Conservation (phyloP, 1,140 invertebrate species). For the Olivierus martensii region DNA sequence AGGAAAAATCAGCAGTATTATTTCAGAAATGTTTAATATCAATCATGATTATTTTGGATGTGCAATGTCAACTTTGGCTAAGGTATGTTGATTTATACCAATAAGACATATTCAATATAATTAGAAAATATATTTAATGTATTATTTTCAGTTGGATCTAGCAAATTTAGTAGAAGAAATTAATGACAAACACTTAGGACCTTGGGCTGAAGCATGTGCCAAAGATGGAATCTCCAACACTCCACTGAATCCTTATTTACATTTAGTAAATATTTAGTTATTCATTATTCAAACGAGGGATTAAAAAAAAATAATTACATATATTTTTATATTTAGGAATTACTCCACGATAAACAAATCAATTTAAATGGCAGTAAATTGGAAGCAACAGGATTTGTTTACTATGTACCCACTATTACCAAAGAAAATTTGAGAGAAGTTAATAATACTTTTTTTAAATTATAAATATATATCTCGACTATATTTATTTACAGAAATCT, state of each 20-base stretch:
- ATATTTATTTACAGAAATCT: background rate
- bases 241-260: conserved; percentile 70
- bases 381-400: conserved; percentile 31
- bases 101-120: too few species aligned
- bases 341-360: conserved; percentile 62
- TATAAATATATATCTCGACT: background rate
- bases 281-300: background rate
- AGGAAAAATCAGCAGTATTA: conserved; percentile 56
- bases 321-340: too few species aligned
- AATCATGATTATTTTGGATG: conserved; percentile 74
- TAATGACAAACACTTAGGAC: conserved; percentile 79
- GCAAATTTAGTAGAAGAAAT: conserved; percentile 67
- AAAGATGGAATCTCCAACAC: conserved; percentile 61
- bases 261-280: conserved; percentile 33
- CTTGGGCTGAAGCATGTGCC: conserved; percentile 73
- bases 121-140: too few species aligned
- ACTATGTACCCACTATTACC: conserved; percentile 23
- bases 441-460: conserved; percentile 12
- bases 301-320: too few species aligned
- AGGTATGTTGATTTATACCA: too few species aligned
- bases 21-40: conserved; percentile 70
- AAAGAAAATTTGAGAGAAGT: conserved; percentile 26
- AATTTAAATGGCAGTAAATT: conserved; percentile 56
- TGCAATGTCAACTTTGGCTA: conserved; percentile 57
- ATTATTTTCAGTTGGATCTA: conserved; percentile 31